Evolutionary conservation across 1,140 invertebrate genomes (phyloP).

Genomic region (Drosophila willistoni): DNA sequence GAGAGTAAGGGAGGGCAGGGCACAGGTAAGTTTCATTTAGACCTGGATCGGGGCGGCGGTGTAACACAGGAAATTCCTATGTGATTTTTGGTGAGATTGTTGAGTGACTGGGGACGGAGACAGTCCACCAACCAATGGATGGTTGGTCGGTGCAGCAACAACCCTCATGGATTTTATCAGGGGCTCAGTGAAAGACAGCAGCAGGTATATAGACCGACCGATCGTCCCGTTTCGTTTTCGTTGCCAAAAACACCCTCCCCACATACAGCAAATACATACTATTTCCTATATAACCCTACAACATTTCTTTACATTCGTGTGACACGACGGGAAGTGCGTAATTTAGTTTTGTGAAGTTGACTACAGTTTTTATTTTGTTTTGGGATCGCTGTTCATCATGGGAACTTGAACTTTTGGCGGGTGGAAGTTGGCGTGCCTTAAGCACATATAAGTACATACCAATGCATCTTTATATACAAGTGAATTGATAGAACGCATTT

Average conservation of each 20-base stretch:
- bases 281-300: conserved; percentile 50
- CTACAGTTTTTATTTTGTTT: conserved; percentile 48
- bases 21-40: conserved; percentile 60
- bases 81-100: conserved; percentile 78
- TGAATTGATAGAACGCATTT: too few species aligned
- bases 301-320: conserved; percentile 38
- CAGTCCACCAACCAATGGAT: neutral
- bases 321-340: conserved; percentile 74
- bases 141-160: conserved; percentile 49
- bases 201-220: conserved; percentile 49
- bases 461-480: neutral
- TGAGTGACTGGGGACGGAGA: conserved; percentile 52
- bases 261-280: conserved; percentile 4
- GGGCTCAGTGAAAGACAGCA: conserved; percentile 13
- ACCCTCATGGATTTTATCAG: conserved; percentile 46
- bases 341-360: conserved; percentile 73
- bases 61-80: conserved; percentile 81
- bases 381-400: conserved; percentile 70
- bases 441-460: neutral
- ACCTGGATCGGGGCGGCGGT: conserved; percentile 43
- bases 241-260: conserved; percentile 27
- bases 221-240: conserved; percentile 13
- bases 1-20: conserved; percentile 29
- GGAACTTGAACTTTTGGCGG: conserved; percentile 59
- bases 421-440: conserved; percentile 48